phyloP scores from a whole-genome alignment of 2,888 invertebrate species.

The Allophyes oxyacanthae region DNA sequence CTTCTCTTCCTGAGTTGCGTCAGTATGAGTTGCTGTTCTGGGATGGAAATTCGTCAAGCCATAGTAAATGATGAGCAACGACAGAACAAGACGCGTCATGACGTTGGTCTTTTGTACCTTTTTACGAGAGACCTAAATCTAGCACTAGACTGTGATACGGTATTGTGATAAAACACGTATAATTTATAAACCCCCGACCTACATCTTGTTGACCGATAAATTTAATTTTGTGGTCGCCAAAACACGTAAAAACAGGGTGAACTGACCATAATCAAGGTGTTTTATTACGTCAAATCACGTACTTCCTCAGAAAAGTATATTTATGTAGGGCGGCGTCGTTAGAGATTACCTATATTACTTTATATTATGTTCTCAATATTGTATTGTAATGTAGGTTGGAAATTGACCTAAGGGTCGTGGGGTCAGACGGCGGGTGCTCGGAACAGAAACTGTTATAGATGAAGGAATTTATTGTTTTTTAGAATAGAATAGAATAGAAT shows the following conservation, averaged over 20 bases:
- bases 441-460: conserved; percentile 45
- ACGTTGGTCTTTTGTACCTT: no score
- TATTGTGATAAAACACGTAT: conserved; percentile 56
- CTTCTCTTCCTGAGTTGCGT: no score
- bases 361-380: conserved; percentile 23
- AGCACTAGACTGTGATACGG: not conserved
- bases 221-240: conserved; percentile 35
- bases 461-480: conserved; percentile 11
- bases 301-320: conserved; percentile 48
- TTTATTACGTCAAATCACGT: conserved; percentile 74
- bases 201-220: conserved; percentile 36
- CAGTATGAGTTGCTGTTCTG: no score
- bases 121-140: conserved; percentile 2
- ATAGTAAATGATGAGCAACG: no score
- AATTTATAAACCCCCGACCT: conserved; percentile 66
- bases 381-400: conserved; percentile 39
- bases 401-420: conserved; percentile 38
- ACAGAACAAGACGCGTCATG: no score
- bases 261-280: conserved; percentile 44
- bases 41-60: no score
- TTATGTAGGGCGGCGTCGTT: conserved; percentile 36
- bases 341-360: conserved; percentile 40
- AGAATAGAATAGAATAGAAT: no score
- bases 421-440: conserved; percentile 50
- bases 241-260: conserved; percentile 45